A percentile compares a stretch with the other conserved stretches of the same genome.
Evolutionary conservation across 2,888 invertebrate genomes (phyloP).

Genomic region (Alloplasta piceator): DNA sequence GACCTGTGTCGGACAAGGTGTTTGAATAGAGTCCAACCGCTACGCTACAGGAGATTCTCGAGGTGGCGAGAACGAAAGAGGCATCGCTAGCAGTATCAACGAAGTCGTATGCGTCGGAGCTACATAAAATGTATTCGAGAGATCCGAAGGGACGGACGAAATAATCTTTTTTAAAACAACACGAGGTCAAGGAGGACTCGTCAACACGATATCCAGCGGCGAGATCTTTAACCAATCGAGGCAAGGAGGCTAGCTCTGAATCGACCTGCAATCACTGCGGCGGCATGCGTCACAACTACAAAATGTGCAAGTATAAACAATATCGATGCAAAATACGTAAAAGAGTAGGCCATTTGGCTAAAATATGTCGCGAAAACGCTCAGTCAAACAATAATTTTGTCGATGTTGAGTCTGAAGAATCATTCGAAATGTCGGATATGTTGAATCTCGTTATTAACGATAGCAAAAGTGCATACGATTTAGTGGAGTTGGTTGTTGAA

Average conservation of each 20-base stretch:
- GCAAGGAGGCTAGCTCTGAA: too few relatives aligned
- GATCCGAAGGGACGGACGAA: too few relatives aligned
- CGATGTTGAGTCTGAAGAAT: background rate
- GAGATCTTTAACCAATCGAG: too few relatives aligned
- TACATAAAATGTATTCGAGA: too few relatives aligned
- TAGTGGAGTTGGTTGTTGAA: slow-evolving; percentile 1
- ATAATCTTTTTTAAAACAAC: too few relatives aligned
- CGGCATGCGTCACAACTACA: slow-evolving; percentile 1
- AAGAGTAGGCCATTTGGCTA: slow-evolving; percentile 9
- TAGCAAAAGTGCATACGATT: background rate
- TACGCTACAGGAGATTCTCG: too few relatives aligned
- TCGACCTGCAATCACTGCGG: background rate
- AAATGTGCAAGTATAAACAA: background rate
- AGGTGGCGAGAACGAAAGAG: slow-evolving; percentile 64
- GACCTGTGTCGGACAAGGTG: slow-evolving; percentile 59
- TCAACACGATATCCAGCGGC: background rate
- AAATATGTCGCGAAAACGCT: too few relatives aligned
- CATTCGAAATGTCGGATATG: background rate
- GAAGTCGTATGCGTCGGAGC: slow-evolving; percentile 8
- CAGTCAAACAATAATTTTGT: background rate
- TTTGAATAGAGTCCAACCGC: slow-evolving; percentile 58
- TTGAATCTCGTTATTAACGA: background rate
- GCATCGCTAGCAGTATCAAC: slow-evolving; percentile 53
- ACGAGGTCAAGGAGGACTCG: too few relatives aligned
- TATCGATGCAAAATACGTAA: background rate